phyloP scores from a whole-genome alignment of 2,797 vertebrate genomes.

The Thalassophryne amazonica region DNA sequence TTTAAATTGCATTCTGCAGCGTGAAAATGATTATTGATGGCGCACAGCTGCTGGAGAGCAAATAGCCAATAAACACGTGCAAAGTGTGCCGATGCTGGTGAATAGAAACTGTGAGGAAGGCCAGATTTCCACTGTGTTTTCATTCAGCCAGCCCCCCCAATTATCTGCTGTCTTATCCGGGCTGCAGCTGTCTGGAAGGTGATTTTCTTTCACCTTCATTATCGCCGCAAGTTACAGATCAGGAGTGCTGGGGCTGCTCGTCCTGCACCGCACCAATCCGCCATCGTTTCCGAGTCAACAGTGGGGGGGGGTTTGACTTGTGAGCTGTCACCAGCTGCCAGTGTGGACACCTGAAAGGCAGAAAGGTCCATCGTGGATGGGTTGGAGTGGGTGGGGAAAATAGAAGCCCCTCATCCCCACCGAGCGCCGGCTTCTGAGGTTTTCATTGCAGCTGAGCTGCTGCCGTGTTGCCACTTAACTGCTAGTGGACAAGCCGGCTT shows the following conservation, averaged over 20 bases:
- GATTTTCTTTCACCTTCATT: conserved; percentile 21
- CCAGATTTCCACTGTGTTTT: conserved; percentile 9
- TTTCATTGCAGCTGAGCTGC: neutral
- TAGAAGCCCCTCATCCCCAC: no score
- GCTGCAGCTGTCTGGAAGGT: conserved; percentile 26
- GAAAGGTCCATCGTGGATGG: no score
- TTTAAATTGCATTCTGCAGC: no score
- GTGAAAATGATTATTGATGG: no score
- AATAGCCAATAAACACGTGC: no score
- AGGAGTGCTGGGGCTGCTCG: conserved; percentile 15
- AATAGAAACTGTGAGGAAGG: conserved; percentile 9
- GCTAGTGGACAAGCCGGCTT: conserved; percentile 30
- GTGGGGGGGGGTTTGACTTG: conserved; percentile 41
- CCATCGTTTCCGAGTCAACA: conserved; percentile 10
- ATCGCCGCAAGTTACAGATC: conserved; percentile 38
- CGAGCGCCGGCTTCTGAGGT: no score
- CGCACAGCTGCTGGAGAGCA: no score
- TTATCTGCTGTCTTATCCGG: conserved; percentile 3
- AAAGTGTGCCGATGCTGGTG: neutral
- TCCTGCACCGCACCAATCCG: conserved; percentile 13
- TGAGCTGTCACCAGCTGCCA: conserved; percentile 24
- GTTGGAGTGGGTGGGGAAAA: no score
- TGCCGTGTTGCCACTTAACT: conserved; percentile 19
- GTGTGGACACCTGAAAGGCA: conserved; percentile 22
- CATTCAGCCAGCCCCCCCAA: neutral